Evolutionary conservation across 2,888 invertebrate species (phyloP).

Genomic region (Hetaerina titia): DNA sequence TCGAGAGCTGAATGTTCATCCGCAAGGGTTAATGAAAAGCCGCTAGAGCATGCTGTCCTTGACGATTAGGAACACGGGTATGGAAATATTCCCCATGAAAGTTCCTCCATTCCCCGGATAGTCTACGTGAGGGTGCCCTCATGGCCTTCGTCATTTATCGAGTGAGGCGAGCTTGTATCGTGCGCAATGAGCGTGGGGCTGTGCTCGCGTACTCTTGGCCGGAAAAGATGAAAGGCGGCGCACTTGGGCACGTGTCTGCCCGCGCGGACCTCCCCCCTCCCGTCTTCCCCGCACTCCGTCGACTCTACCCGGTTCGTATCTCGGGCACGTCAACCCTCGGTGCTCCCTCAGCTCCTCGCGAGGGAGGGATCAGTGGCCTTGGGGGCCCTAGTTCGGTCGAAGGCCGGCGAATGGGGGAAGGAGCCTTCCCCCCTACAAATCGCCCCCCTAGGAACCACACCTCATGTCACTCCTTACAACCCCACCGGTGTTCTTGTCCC

Average conservation of each 20-base stretch:
- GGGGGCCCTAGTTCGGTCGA: not conserved
- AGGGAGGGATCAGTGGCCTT: not conserved
- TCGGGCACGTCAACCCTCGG: not conserved
- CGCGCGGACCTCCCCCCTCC: not conserved
- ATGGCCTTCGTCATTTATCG: not conserved
- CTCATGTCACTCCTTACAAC: not conserved
- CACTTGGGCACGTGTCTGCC: not conserved
- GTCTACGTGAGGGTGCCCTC: too few species aligned
- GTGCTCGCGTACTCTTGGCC: not conserved
- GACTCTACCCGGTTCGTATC: not conserved
- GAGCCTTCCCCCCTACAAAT: not conserved
- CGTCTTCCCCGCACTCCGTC: not conserved
- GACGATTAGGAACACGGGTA: too few species aligned
- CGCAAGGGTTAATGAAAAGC: too few species aligned
- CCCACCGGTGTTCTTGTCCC: not conserved
- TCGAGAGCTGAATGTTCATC: too few species aligned
- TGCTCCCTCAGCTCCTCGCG: not conserved
- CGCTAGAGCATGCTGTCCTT: too few species aligned
- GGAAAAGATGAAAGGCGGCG: conserved; percentile 24
- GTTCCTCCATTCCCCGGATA: too few species aligned
- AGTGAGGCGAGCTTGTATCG: not conserved
- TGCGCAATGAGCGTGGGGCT: not conserved
- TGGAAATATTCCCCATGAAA: too few species aligned
- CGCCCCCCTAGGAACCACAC: not conserved
- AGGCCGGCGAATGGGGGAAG: not conserved